Evolutionary conservation across 1,140 invertebrate genomes (phyloP).

Genomic region (Muscidifurax raptorellus): DNA sequence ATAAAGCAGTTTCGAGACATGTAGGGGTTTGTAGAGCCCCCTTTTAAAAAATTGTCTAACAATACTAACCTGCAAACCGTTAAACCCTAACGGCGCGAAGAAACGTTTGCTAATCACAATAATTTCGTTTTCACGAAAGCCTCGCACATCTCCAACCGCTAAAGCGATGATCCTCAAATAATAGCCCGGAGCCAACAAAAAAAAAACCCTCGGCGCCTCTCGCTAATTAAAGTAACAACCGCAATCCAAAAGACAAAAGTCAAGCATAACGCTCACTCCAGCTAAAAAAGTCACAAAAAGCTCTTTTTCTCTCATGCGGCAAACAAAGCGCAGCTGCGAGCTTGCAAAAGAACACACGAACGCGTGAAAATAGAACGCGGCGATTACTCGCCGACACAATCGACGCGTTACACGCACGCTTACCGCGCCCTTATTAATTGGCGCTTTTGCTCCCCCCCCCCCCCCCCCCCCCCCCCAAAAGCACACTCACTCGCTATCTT

Average conservation of each 20-base stretch:
- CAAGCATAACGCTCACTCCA: background rate
- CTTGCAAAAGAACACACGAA: background rate
- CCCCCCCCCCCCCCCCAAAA: background rate
- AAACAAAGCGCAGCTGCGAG: background rate
- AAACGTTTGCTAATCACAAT: no score
- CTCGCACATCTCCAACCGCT: background rate
- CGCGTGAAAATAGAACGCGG: background rate
- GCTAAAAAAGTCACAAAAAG: background rate
- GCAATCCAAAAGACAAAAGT: conserved; percentile 1
- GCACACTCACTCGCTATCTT: background rate
- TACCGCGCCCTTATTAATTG: conserved; percentile 28
- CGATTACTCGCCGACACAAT: conserved; percentile 37
- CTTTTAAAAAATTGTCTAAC: no score
- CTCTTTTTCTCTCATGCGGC: background rate
- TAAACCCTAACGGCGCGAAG: no score
- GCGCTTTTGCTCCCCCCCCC: background rate
- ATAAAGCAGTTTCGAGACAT: no score
- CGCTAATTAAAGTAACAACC: conserved; percentile 1
- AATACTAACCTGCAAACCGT: no score
- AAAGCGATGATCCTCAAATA: background rate
- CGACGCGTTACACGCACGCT: conserved; percentile 54
- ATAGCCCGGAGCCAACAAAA: background rate
- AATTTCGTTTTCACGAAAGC: background rate
- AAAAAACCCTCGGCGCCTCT: background rate
- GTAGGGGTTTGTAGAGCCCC: no score